Base-by-base conservation (phyloP, 2,113 vertebrate species). In the Cyanoliseus patagonus region DNA sequence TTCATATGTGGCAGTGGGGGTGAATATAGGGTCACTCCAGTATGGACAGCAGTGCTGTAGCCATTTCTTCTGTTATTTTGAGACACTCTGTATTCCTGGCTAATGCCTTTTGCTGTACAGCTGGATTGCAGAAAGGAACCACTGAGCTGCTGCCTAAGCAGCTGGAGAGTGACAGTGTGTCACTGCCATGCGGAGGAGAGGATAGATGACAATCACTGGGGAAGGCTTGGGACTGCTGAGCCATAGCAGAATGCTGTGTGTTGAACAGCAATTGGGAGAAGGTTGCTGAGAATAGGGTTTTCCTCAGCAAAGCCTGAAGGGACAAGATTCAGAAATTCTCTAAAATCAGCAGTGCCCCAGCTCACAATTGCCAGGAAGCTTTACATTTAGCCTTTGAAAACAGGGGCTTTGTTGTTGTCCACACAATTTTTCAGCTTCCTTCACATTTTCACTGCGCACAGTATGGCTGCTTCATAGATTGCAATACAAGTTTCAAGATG, bases 91-190 rank as follows among this genome's bases (percentile, higher is more conserved):
- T 23, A 10, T 72, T 39, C 31, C 86, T 74, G 79, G 63, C 17
- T 95, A 68, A 80, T 57, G 63, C 28, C 11, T 83, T 76, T 83
- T 55, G 47, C 57, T 73, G 42, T 61, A 10, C 30, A 31, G n/a
- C 9, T 25, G 53, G 25, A 70, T 49, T 3, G 3, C 44, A 72
- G 86, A 70, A 91, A 92, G 83, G 64, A 94, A n/a, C 19, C 42
- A 31, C 83, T 86, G 88, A 92, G 62, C 80, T 94, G 77, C 75
- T 91, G 80, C 83, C 86, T 61, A 81, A 91, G 83, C 91, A 92
- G 94, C 94, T 90, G 88, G 88, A 80, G 64, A 92, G 42, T 86
- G 76, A 81, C 91, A 81, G 85, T 23, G 46, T 77, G 68, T 77
- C 83, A 70, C 83, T 77, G 76, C 59, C 17, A 0, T 37, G 13